Conservation (phyloP, 2,797 vertebrate genomes). For the Hippocampus kuda region DNA sequence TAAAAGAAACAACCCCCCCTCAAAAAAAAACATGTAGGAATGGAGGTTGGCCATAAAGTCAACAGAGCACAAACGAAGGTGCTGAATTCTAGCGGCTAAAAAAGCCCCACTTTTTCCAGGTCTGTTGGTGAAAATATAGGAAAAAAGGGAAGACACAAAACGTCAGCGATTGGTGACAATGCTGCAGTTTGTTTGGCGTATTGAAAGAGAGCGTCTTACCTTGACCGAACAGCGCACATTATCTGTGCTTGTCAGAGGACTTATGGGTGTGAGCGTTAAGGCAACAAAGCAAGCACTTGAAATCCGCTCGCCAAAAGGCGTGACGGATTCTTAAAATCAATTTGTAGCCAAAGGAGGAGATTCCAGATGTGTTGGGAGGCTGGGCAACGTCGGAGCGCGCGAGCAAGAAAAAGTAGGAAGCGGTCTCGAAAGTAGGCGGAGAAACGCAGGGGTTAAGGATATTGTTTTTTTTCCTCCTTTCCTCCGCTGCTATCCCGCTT, state of each 20-base stretch:
- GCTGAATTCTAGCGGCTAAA: conserved; percentile 44
- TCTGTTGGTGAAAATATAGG: conserved; percentile 31
- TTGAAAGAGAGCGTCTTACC: conserved; percentile 43
- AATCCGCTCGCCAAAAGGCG: background rate
- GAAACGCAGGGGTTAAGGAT: conserved; percentile 71
- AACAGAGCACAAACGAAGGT: conserved; percentile 30
- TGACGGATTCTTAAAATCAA: too few relatives aligned
- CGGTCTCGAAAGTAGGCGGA: too few relatives aligned
- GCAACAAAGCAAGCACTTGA: conserved; percentile 29
- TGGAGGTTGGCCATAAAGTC: conserved; percentile 12
- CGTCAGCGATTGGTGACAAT: conserved; percentile 12
- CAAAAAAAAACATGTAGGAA: conserved; percentile 29
- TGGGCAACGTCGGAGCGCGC: background rate
- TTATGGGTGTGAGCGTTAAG: conserved; percentile 90
- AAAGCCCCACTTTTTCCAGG: conserved; percentile 38
- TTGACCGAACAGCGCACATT: conserved; percentile 66
- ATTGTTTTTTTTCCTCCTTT: conserved; percentile 98
- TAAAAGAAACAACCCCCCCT: conserved; percentile 21
- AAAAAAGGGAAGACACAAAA: conserved; percentile 6
- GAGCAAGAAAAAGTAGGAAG: background rate
- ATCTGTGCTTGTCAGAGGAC: conserved; percentile 98
- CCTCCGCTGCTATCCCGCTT: conserved; percentile 84
- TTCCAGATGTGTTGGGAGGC: too few relatives aligned
- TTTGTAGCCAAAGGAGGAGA: too few relatives aligned
- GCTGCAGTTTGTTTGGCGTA: background rate